These are phyloP conservation scores for Dryoscopus gambensis DNA, from an alignment of 2,113 vertebrate genomes.

Conservation along the genomic window DNA sequence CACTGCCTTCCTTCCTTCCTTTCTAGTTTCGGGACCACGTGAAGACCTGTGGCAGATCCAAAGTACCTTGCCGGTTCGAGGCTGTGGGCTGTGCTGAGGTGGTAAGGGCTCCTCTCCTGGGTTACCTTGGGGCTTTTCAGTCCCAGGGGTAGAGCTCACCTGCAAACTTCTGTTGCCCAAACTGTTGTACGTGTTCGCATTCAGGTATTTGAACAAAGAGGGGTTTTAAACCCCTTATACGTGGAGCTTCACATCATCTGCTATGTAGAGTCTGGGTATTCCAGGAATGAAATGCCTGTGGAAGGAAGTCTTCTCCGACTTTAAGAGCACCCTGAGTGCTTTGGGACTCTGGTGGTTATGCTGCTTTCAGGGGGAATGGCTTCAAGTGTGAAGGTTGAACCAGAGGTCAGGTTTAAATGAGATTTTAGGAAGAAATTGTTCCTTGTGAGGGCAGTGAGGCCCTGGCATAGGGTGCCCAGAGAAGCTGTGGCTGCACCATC, in stretches of 20 bases:
- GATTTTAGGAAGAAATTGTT: background rate
- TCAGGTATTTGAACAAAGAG: background rate
- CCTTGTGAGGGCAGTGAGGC: background rate
- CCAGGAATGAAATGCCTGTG: background rate
- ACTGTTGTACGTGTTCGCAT: background rate
- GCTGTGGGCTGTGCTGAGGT: slow-evolving; percentile 79
- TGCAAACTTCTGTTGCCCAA: background rate
- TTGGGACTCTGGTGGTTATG: background rate
- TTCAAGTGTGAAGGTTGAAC: too few species aligned
- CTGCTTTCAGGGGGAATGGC: background rate
- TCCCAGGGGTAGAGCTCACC: background rate
- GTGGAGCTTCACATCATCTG: background rate
- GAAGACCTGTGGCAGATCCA: slow-evolving; percentile 78
- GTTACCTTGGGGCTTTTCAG: background rate
- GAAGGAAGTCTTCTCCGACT: background rate
- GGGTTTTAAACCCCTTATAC: background rate
- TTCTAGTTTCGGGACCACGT: slow-evolving; percentile 84
- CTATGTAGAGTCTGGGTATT: background rate
- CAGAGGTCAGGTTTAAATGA: background rate
- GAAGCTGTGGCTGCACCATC: background rate
- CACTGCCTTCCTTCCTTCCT: background rate
- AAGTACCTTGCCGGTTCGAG: slow-evolving; percentile 79
- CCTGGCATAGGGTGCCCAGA: background rate
- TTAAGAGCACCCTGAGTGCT: background rate
- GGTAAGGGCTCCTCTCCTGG: slow-evolving; percentile 58